Base-by-base conservation (phyloP, 2,113 vertebrate genomes). In the Rana temporaria region DNA sequence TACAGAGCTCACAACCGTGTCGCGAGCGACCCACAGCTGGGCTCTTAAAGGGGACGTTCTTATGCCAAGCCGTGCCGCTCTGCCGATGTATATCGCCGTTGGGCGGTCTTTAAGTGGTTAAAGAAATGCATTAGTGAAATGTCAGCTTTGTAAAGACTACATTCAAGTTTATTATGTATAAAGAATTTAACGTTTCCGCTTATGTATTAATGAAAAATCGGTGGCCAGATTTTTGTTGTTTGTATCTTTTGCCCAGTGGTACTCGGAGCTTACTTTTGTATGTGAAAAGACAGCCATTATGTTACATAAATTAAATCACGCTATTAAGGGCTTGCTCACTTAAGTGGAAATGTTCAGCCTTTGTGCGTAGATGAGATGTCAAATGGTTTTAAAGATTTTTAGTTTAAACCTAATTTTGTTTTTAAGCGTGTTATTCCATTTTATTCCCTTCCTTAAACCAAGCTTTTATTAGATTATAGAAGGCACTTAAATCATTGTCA, bases 311-410 rank as follows among this genome's bases (percentile, higher is more conserved):
- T 82, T 22, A 73, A 82, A 82, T 82, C 70, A 82, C 56, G 42
- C 18, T 56, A 24, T 81, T 81, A 64, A 81, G 38, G 69, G 55
- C 62, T 48, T 82, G 69, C 70, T 75, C 42, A 67, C 62, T 67
- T 75, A 82, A 74, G 70, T 82, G 71, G 63, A 82, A 82, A 82
- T 71, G 63, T 72, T 71, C 62, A 71, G 59, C 65, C 66, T 42
- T 42, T 64, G n/a, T 72, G 15, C 18, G 6, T 24, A 11, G 67
- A 71, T 73, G 62, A 67, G 60, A 79, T 84, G 76, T 34, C 68
- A 78, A 79, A 59, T 68, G 76, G 59, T 12, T n/a, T 22, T 59
- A 8, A 82, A 82, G 6, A 3, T 24, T 66, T 42, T 79, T 52
- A 19, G n/a, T 15, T 56, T 42, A 63, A n/a, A 53, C 38, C 26